Evolutionary conservation across 2,113 vertebrate genomes (phyloP).

Genomic region (Machaerirhynchus nigripectus): DNA sequence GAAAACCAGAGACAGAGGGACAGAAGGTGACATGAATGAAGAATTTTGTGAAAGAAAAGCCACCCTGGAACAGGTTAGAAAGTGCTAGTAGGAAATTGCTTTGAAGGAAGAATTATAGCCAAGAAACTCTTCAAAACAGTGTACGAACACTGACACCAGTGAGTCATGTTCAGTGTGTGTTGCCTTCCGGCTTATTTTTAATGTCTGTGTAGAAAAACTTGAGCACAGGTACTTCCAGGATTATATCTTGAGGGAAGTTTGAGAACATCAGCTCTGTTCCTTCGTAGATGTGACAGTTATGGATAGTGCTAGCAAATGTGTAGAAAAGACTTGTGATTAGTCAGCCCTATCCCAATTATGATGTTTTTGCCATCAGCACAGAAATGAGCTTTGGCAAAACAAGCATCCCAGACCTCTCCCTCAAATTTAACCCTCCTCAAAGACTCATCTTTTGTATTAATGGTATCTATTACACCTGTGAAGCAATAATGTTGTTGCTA

Average conservation of each 20-base stretch:
- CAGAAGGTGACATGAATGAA: background rate
- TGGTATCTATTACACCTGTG: background rate
- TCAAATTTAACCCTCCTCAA: background rate
- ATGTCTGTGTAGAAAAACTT: background rate
- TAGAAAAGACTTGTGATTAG: background rate
- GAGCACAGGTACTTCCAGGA: background rate
- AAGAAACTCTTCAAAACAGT: background rate
- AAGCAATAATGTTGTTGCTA: background rate
- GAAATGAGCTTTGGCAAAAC: background rate
- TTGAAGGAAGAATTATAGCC: background rate
- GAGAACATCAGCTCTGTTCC: background rate
- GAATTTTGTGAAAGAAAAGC: background rate
- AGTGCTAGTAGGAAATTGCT: background rate
- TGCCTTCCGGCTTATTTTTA: background rate
- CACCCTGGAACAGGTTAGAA: background rate
- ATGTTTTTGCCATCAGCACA: background rate
- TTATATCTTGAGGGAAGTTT: background rate
- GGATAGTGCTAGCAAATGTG: background rate
- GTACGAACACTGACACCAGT: rapidly evolving
- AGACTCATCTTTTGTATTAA: background rate
- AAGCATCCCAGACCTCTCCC: background rate
- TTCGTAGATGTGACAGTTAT: background rate
- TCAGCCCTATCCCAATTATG: background rate
- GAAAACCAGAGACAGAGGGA: background rate
- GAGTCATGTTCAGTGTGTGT: background rate